Evolutionary conservation across 2,113 vertebrate genomes (phyloP).

Genomic region (Hystrix cristata): DNA sequence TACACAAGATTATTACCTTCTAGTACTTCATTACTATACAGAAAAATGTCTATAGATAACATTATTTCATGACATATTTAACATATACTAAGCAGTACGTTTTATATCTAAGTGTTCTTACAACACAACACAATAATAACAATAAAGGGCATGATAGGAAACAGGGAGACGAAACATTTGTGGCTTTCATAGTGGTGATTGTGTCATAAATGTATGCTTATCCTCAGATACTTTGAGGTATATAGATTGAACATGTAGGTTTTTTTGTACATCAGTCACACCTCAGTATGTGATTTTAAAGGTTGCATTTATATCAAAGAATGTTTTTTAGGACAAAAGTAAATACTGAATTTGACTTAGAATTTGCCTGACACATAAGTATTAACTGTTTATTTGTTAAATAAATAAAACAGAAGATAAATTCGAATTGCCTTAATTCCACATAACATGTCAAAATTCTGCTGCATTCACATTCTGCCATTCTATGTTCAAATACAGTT

Average conservation of each 20-base stretch:
- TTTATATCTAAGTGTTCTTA: background rate
- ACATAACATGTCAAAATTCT: background rate
- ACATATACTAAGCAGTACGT: background rate
- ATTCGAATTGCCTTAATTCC: background rate
- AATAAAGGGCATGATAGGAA: background rate
- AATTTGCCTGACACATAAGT: background rate
- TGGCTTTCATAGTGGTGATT: background rate
- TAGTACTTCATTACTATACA: background rate
- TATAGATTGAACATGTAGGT: background rate
- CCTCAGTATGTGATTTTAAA: background rate
- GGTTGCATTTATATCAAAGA: background rate
- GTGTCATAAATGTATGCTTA: background rate
- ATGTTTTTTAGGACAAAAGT: background rate
- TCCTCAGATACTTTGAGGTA: background rate
- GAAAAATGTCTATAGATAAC: background rate
- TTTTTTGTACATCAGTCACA: background rate
- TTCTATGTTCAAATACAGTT: background rate
- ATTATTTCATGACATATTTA: background rate
- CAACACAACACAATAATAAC: background rate
- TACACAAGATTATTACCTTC: background rate
- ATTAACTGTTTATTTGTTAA: background rate
- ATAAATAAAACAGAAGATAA: background rate
- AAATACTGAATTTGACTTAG: background rate
- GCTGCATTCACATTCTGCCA: background rate
- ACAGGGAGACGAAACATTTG: background rate